A percentile compares a stretch with the other conserved stretches of the same genome.
Evolutionary conservation across 2,113 vertebrate genomes (phyloP).

Genomic region (Syngnathus scovelli): DNA sequence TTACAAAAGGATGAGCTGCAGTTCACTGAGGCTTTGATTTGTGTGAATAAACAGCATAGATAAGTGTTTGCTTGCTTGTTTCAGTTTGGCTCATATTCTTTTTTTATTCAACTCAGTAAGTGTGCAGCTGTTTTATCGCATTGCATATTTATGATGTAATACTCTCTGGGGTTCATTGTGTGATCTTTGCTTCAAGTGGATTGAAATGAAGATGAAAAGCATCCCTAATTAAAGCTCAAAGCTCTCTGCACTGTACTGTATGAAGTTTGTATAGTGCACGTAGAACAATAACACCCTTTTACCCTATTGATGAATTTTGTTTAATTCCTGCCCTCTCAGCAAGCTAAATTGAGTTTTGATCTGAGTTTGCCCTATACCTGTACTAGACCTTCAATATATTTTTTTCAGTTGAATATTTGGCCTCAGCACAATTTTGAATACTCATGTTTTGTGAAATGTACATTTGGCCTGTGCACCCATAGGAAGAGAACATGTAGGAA

Average conservation of each 20-base stretch:
- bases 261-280: neutral
- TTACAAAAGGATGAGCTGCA: conserved; percentile 1
- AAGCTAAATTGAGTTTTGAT: conserved; percentile 37
- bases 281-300: conserved; percentile 17
- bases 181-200: conserved; percentile 11
- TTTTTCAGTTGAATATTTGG: conserved; percentile 2
- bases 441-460: neutral
- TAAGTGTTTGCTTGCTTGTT: neutral
- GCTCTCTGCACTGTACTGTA: conserved; percentile 12
- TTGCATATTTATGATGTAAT: conserved; percentile 19
- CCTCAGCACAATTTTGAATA: neutral
- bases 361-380: conserved; percentile 15
- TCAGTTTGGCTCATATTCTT: conserved; percentile 2
- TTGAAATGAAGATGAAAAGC: conserved; percentile 27
- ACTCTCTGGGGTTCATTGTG: neutral
- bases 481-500: too few species aligned
- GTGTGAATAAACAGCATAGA: conserved; percentile 5
- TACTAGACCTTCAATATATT: conserved; percentile 8
- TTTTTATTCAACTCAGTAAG: conserved; percentile 2
- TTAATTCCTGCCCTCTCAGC: conserved; percentile 32
- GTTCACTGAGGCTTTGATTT: neutral
- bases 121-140: conserved; percentile 25
- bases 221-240: conserved; percentile 19
- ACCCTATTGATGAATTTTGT: conserved; percentile 31
- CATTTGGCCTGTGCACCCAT: too few species aligned